Base-by-base conservation (phyloP, 2,888 invertebrate genomes). In the Campopleginae sp. region DNA sequence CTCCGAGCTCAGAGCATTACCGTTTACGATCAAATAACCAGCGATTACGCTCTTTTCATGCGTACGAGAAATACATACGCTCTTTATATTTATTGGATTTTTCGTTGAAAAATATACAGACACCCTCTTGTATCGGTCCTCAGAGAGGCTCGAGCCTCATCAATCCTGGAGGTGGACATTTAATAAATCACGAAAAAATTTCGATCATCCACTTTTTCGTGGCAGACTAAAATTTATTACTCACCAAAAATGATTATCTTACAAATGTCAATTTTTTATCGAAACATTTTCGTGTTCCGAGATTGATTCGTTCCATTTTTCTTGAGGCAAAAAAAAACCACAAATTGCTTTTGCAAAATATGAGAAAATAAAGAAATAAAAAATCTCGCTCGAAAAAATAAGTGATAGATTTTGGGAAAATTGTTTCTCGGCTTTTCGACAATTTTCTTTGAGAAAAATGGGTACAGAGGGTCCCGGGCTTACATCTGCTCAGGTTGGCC, bases 21-120 rank as follows among this genome's bases (percentile, higher is more conserved):
- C 89, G 91, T 90, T 88, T 90, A 90, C 90, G 91, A 92, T 90
- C 88, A 91, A 92, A 92, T 92, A 92, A 92, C 86, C 92, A 90
- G 90, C 91, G 90, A 92, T 92, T 92, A 92, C 89, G 81, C 80
- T 87, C 76, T 82, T 86, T 80, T 70, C 81, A 82, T 88, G 88
- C 88, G 89, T 88, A 88, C 86, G 89, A 58, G 58, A 70, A 70
- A 78, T 68, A 65, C 23, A 23, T 77, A 78, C 58, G 27, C 44
- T 44, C 51, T 31, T 80, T 76, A 66, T 76, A 75, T 68, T 44
- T 76, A 51, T 58, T 58, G 63, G 33, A 33, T 79, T 66, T 77
- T 54, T 38, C 54, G 51, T n/a, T 51, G 27, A 68, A 42, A 48
- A 70, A 71, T 61, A 71, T 61, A 44, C n/a, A 19, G 12, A 46